Conservation (phyloP, 1,140 invertebrate genomes). For the Aplysia californica region DNA sequence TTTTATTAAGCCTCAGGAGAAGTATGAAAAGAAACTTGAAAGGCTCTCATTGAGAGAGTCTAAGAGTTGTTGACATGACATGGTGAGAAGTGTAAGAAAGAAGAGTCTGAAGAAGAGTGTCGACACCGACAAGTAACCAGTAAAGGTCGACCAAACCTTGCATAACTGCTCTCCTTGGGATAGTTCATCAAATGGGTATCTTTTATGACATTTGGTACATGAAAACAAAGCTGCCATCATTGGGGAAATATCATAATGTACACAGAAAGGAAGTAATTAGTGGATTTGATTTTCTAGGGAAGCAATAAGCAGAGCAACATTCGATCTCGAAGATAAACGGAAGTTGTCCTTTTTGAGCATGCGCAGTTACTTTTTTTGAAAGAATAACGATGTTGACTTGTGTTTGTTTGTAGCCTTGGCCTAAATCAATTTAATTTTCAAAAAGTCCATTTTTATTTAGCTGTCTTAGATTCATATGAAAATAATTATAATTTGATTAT, state of each 20-base stretch:
- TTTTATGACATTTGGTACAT: constrained; percentile 93
- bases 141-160: constrained; percentile 77
- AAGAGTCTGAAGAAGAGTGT: background rate
- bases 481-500: background rate
- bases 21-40: no score
- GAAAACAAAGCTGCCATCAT: constrained; percentile 80
- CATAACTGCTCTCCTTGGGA: constrained; percentile 94
- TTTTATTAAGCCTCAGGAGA: background rate
- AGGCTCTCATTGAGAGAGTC: no score
- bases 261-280: background rate
- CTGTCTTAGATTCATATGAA: background rate
- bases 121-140: background rate
- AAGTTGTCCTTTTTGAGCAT: background rate
- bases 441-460: background rate
- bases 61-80: no score
- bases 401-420: background rate
- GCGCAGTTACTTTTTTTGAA: background rate
- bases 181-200: constrained; percentile 95
- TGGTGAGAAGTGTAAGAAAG: no score
- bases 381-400: background rate
- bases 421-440: background rate
- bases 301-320: background rate
- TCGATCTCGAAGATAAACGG: constrained; percentile 1
- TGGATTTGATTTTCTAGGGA: background rate
- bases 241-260: constrained; percentile 5